Evolutionary conservation across 2,888 invertebrate species (phyloP).

Genomic region (Fragum sueziense): DNA sequence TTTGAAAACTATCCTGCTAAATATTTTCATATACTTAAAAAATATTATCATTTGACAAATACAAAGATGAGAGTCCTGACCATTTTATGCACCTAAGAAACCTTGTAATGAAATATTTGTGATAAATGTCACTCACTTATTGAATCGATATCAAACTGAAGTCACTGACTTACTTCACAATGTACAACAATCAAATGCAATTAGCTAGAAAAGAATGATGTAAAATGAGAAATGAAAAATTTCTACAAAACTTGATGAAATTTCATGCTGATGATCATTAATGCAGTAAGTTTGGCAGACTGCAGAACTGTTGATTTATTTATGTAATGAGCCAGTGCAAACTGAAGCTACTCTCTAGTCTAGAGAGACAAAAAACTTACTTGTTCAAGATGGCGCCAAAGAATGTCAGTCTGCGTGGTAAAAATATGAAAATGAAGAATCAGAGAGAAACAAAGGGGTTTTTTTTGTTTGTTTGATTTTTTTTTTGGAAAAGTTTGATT

Average conservation of each 20-base stretch:
- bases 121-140: no score
- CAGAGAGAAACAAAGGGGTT: background rate
- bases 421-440: slow-evolving; percentile 12
- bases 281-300: background rate
- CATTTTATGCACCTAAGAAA: no score
- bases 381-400: slow-evolving; percentile 74
- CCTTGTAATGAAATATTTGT: no score
- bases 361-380: slow-evolving; percentile 61
- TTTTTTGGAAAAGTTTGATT: no score
- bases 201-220: background rate
- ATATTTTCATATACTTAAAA: no score
- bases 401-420: slow-evolving; percentile 67
- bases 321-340: background rate
- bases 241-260: background rate
- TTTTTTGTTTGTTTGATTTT: no score
- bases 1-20: no score
- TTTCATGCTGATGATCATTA: background rate
- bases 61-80: no score
- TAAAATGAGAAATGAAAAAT: background rate
- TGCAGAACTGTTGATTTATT: background rate
- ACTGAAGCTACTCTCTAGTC: slow-evolving; percentile 19
- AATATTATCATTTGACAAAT: no score
- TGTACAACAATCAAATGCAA: background rate
- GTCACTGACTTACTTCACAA: no score
- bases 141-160: no score